Percentiles rank a stretch among this genome's conserved stretches.
These are phyloP conservation scores for Telenomus remus DNA, from an alignment of 1,140 invertebrate species.

Conservation along the genomic window DNA sequence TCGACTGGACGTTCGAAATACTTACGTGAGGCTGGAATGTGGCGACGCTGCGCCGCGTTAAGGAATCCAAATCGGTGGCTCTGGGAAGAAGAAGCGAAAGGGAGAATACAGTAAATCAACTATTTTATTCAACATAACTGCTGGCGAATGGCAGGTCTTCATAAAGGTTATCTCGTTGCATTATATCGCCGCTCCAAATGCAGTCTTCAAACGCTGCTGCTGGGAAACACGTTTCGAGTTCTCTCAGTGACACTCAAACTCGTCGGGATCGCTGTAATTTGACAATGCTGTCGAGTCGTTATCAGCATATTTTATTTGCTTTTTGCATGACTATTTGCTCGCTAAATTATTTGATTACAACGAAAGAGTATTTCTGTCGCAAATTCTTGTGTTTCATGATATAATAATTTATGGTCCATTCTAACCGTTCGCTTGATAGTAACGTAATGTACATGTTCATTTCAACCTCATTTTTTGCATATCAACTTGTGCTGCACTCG, in stretches of 20 bases:
- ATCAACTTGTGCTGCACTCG: too few species aligned
- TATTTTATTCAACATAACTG: constrained; percentile 70
- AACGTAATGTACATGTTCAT: too few species aligned
- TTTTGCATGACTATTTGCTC: constrained; percentile 15
- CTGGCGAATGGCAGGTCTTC: constrained; percentile 68
- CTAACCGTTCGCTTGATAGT: too few species aligned
- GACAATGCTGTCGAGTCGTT: constrained; percentile 42
- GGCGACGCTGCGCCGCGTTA: constrained; percentile 55
- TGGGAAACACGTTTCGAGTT: constrained; percentile 53
- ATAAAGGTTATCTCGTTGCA: constrained; percentile 70
- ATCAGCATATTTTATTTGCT: constrained; percentile 33
- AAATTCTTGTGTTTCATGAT: too few species aligned
- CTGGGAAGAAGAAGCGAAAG: constrained; percentile 55
- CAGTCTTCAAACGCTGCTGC: constrained; percentile 67
- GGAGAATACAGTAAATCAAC: constrained; percentile 68
- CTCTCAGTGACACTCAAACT: constrained; percentile 69
- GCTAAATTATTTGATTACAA: too few species aligned
- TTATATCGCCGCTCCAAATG: constrained; percentile 69
- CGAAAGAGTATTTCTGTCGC: too few species aligned
- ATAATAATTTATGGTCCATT: too few species aligned
- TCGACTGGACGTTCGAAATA: constrained; percentile 56
- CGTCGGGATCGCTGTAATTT: constrained; percentile 42
- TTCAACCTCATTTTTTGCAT: too few species aligned
- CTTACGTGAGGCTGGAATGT: constrained; percentile 54
- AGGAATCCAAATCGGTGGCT: constrained; percentile 67